A percentile compares a stretch with the other conserved stretches of the same genome.
phyloP scores from a whole-genome alignment of 2,113 vertebrate genomes.

The Stigmatopora argus region DNA sequence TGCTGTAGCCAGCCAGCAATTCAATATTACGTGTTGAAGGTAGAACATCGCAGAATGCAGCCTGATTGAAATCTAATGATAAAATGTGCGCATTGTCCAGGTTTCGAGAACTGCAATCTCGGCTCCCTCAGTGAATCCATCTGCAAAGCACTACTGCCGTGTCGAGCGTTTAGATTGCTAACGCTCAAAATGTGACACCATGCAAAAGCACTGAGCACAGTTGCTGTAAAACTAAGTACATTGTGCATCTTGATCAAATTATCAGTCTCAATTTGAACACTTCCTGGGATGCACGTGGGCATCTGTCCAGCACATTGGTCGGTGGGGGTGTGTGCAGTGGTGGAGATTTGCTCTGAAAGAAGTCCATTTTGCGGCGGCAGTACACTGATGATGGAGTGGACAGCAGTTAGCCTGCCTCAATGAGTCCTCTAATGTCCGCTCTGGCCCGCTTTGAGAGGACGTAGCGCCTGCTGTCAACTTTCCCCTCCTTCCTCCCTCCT shows the following conservation, averaged over 20 bases:
- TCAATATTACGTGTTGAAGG: neutral
- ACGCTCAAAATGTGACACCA: conserved; percentile 38
- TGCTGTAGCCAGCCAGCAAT: neutral
- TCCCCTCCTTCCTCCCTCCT: conserved; percentile 42
- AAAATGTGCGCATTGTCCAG: conserved; percentile 45
- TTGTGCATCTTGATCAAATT: conserved; percentile 15
- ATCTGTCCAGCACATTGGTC: conserved; percentile 43
- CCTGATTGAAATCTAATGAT: conserved; percentile 16
- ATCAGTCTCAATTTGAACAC: conserved; percentile 30
- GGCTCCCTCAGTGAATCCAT: conserved; percentile 61
- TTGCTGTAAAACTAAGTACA: conserved; percentile 10
- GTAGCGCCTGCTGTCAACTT: conserved; percentile 69
- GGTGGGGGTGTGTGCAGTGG: neutral
- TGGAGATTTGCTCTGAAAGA: conserved; percentile 15
- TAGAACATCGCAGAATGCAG: neutral
- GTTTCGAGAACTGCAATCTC: conserved; percentile 61
- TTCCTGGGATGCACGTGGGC: conserved; percentile 22
- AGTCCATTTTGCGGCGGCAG: conserved; percentile 36
- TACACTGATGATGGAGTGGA: conserved; percentile 66
- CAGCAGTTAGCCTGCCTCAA: conserved; percentile 65
- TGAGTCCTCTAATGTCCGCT: conserved; percentile 66
- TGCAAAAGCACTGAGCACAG: neutral
- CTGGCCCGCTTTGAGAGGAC: conserved; percentile 60
- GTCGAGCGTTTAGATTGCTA: conserved; percentile 37
- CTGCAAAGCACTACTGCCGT: conserved; percentile 44